phyloP scores from a whole-genome alignment of 1,140 invertebrate species.

The Rhagoletis pomonella region DNA sequence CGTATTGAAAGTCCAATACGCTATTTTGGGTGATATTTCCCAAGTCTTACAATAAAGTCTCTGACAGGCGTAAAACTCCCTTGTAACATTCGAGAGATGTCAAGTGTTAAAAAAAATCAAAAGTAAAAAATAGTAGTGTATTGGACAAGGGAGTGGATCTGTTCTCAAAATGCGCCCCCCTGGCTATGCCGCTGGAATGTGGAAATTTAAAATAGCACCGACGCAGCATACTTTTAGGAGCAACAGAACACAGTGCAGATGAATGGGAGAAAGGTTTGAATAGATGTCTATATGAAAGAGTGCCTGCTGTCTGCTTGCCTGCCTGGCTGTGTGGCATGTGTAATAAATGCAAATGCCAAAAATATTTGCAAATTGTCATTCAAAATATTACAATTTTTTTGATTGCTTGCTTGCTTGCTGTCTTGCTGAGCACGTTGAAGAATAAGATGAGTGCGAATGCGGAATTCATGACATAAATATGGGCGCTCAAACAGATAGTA shows the following conservation, averaged over 20 bases:
- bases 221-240: neutral
- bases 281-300: neutral
- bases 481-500: neutral
- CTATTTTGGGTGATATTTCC: no score
- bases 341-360: constrained; percentile 52
- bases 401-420: no score
- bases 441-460: neutral
- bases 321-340: constrained; percentile 10
- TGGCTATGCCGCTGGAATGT: neutral
- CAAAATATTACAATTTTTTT: neutral
- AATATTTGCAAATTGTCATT: constrained; percentile 48
- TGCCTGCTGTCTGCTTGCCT: neutral
- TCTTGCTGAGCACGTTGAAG: neutral
- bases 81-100: no score
- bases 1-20: no score
- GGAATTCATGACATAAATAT: constrained; percentile 8
- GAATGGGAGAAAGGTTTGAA: neutral
- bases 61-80: no score
- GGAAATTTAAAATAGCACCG: no score
- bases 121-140: no score
- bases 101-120: no score
- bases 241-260: neutral
- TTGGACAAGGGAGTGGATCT: no score
- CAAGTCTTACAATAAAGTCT: no score
- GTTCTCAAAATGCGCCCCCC: no score